phyloP scores from a whole-genome alignment of 2,888 invertebrate genomes.

The Polymixis lichenea region DNA sequence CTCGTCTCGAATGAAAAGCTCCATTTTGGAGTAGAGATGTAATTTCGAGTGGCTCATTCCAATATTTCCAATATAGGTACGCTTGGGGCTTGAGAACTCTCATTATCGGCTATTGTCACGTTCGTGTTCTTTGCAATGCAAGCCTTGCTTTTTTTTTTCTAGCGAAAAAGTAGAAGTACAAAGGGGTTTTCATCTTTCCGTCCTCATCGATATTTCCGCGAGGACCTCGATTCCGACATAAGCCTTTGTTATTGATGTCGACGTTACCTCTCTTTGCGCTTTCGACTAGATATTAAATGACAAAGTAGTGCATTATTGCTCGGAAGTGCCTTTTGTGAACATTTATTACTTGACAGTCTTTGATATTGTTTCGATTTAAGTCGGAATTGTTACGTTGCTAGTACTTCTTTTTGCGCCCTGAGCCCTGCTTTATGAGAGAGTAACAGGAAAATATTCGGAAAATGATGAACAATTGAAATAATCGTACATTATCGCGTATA shows the following conservation, averaged over 20 bases:
- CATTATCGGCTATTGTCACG: constrained; percentile 73
- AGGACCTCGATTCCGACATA: constrained; percentile 45
- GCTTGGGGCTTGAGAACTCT: constrained; percentile 67
- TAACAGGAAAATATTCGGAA: background rate
- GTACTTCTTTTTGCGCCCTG: background rate
- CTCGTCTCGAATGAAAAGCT: constrained; percentile 69
- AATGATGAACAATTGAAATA: background rate
- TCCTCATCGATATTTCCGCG: constrained; percentile 60
- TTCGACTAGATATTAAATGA: constrained; percentile 41
- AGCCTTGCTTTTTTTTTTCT: constrained; percentile 57
- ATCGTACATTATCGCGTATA: background rate
- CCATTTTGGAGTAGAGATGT: constrained; percentile 66
- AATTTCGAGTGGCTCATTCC: constrained; percentile 74
- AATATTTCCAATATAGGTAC: too few relatives aligned
- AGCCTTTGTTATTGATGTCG: constrained; percentile 62
- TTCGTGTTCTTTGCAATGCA: constrained; percentile 60
- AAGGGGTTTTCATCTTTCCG: constrained; percentile 59
- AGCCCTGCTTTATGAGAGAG: background rate
- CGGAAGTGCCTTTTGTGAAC: constrained; percentile 52
- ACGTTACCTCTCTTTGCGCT: constrained; percentile 48
- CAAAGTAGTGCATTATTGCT: constrained; percentile 57
- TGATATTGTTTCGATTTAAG: constrained; percentile 15
- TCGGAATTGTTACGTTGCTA: constrained; percentile 5
- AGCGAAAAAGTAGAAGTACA: constrained; percentile 52
- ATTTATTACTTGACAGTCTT: constrained; percentile 42